Conservation (phyloP, 2,797 vertebrate genomes). For the Catharus ustulatus region DNA sequence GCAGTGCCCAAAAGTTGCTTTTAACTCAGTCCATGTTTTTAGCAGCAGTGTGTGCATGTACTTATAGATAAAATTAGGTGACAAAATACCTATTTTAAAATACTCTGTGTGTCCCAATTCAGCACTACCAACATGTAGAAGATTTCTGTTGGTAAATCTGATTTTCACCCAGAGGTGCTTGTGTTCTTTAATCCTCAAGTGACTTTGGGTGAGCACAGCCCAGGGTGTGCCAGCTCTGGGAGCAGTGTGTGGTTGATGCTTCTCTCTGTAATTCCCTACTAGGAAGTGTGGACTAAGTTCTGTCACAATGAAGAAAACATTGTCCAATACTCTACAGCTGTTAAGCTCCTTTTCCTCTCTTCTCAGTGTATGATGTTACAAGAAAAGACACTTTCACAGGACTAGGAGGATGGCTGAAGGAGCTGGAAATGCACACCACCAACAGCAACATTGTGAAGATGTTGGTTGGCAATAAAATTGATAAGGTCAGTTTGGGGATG, state of each 20-base stretch:
- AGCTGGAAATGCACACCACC: constrained; percentile 32
- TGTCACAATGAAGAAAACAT: not conserved
- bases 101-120: not conserved
- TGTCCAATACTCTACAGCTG: not conserved
- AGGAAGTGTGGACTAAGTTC: not conserved
- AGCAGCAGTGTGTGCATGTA: not conserved
- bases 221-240: not conserved
- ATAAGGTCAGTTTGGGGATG: constrained; percentile 44
- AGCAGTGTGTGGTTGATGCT: not conserved
- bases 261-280: not conserved
- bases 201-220: not conserved
- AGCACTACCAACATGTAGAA: not conserved
- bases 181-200: not conserved
- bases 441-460: constrained; percentile 43
- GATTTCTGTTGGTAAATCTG: not conserved
- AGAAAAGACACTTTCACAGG: constrained; percentile 57
- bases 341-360: constrained; percentile 4
- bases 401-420: constrained; percentile 41
- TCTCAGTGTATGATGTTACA: constrained; percentile 68
- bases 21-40: not conserved
- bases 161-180: not conserved
- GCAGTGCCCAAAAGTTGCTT: not conserved
- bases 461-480: constrained; percentile 59
- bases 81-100: not conserved
- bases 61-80: not conserved